phyloP scores from a whole-genome alignment of 2,888 invertebrate species.

The Drosophila seclusa region DNA sequence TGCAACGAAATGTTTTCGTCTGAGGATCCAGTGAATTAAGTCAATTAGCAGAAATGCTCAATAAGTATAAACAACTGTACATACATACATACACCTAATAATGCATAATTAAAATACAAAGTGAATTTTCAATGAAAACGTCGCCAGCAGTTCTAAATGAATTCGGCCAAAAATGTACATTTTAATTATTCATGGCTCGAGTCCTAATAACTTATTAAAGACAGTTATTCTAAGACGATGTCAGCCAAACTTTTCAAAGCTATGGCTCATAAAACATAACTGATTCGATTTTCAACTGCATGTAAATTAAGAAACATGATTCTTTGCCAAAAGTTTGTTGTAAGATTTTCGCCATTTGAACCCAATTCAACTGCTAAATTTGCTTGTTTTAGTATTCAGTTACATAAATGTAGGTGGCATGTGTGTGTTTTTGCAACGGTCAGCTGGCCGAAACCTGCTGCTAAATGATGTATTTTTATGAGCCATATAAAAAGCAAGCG shows the following conservation, averaged over 20 bases:
- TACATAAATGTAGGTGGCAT: background rate
- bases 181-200: conserved; percentile 8
- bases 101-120: conserved; percentile 25
- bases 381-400: background rate
- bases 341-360: background rate
- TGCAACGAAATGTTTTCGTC: conserved; percentile 3
- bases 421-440: conserved; percentile 17
- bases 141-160: background rate
- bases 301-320: background rate
- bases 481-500: conserved; percentile 22
- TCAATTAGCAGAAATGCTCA: conserved; percentile 32
- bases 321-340: background rate
- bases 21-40: conserved; percentile 14
- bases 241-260: background rate
- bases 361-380: background rate
- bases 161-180: background rate
- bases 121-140: conserved; percentile 20
- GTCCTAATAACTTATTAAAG: background rate
- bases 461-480: conserved; percentile 40
- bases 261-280: background rate
- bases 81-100: background rate
- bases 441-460: conserved; percentile 20
- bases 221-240: background rate
- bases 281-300: background rate
- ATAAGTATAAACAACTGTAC: background rate